These are phyloP conservation scores for Alitta virens DNA, from an alignment of 2,888 invertebrate genomes.

Conservation along the genomic window DNA sequence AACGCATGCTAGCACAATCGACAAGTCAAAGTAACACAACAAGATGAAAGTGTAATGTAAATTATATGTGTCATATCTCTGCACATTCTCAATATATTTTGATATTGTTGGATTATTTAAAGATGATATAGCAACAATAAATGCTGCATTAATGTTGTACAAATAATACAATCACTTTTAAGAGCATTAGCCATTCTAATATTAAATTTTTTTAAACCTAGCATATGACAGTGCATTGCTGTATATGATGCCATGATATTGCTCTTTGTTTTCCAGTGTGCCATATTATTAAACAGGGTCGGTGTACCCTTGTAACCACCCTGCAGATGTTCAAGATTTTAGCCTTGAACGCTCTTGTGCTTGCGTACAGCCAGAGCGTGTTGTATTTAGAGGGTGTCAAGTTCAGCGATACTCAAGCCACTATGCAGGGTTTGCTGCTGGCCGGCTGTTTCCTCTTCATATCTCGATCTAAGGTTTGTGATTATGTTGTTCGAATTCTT, in stretches of 20 bases:
- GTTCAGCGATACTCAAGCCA: constrained; percentile 96
- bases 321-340: constrained; percentile 99
- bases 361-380: constrained; percentile 98
- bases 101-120: no score
- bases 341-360: constrained; percentile 92
- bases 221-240: no score
- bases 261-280: constrained; percentile 71
- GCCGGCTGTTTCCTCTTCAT: constrained; percentile 98
- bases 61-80: no score
- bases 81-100: no score
- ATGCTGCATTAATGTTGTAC: no score
- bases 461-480: constrained; percentile 85
- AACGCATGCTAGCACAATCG: no score
- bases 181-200: no score
- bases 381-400: constrained; percentile 97
- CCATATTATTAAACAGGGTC: constrained; percentile 98
- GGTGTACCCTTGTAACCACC: constrained; percentile 97
- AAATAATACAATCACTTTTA: no score
- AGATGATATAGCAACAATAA: no score
- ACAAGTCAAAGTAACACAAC: no score
- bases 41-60: no score
- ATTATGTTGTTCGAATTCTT: background rate
- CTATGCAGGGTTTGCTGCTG: constrained; percentile 89
- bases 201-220: no score
- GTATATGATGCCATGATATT: background rate